phyloP scores from a whole-genome alignment of 2,888 invertebrate genomes.

The Drosophila monieri region DNA sequence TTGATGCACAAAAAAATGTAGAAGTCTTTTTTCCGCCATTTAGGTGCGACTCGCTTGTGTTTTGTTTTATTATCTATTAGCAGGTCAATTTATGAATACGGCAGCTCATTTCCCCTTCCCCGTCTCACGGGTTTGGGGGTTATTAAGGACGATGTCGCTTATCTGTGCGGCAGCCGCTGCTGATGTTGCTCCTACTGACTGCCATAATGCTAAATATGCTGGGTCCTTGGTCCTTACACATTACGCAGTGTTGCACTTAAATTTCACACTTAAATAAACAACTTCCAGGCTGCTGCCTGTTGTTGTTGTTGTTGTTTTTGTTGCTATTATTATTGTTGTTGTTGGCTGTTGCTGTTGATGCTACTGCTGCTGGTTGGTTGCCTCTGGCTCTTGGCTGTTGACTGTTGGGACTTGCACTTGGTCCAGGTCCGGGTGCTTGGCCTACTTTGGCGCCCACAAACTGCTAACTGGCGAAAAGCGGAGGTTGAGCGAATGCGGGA shows the following conservation, averaged over 20 bases:
- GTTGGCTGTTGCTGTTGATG: not conserved
- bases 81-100: conserved; percentile 63
- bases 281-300: conserved; percentile 53
- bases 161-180: conserved; percentile 44
- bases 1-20: conserved; percentile 29
- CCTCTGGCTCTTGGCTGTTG: conserved; percentile 34
- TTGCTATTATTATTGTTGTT: no score
- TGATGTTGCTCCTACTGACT: conserved; percentile 7
- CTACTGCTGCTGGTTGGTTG: conserved; percentile 28
- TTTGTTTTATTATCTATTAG: conserved; percentile 50
- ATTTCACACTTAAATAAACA: conserved; percentile 79
- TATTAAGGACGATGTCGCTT: conserved; percentile 62
- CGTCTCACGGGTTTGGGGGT: conserved; percentile 14
- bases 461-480: conserved; percentile 72
- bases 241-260: conserved; percentile 69
- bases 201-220: conserved; percentile 67
- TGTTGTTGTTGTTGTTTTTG: conserved; percentile 11
- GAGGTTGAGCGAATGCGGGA: conserved; percentile 1
- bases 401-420: conserved; percentile 50
- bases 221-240: conserved; percentile 49
- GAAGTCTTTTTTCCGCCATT: not conserved
- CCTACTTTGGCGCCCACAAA: conserved; percentile 72
- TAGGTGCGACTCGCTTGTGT: conserved; percentile 6
- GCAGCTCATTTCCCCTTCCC: not conserved
- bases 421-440: conserved; percentile 61